Conservation (phyloP, 2,888 invertebrate genomes). For the Podabrus alpinus region DNA sequence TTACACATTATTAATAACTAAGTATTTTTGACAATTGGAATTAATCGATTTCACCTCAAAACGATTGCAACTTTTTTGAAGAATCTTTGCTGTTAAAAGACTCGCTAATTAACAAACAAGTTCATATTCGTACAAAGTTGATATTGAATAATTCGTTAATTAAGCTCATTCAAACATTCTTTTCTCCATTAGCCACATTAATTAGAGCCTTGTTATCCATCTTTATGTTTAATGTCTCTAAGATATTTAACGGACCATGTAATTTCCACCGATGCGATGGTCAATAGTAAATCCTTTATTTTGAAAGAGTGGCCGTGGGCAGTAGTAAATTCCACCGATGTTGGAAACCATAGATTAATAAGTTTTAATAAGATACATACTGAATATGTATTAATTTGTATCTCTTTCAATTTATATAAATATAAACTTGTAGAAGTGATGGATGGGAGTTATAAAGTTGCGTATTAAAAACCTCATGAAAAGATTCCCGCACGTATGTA, state of each 20-base stretch:
- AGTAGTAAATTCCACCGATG: no score
- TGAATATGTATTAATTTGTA: no score
- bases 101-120: background rate
- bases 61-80: background rate
- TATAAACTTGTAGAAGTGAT: no score
- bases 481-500: no score
- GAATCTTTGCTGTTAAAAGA: background rate
- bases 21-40: background rate
- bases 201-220: background rate
- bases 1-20: constrained; percentile 40
- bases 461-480: no score
- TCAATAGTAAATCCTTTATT: no score
- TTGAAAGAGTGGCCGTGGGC: no score
- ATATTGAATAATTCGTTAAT: background rate
- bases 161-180: background rate
- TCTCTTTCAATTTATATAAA: no score
- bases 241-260: background rate
- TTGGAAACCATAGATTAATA: no score
- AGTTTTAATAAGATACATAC: no score
- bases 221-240: background rate
- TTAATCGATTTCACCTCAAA: background rate
- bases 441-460: no score
- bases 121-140: background rate
- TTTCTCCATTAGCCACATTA: background rate
- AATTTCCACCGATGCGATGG: no score